Percentiles rank a stretch among this genome's conserved stretches.
Evolutionary conservation across 2,797 vertebrate genomes (phyloP).

Genomic region (Euthynnus affinis): DNA sequence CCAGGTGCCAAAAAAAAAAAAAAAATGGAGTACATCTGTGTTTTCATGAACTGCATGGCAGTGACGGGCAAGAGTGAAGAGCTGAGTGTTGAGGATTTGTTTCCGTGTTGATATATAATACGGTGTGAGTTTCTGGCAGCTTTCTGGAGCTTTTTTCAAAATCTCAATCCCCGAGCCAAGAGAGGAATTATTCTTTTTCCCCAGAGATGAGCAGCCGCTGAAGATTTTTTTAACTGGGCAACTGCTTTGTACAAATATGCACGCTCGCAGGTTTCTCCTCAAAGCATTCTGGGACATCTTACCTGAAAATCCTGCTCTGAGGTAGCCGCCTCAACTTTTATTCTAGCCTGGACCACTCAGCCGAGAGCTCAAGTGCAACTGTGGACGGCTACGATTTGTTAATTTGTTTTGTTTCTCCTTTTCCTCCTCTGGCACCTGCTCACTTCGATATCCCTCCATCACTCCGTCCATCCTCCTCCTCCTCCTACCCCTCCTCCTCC

Average conservation of each 20-base stretch:
- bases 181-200: slow-evolving; percentile 32
- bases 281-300: slow-evolving; percentile 44
- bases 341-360: slow-evolving; percentile 35
- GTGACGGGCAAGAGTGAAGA: slow-evolving; percentile 10
- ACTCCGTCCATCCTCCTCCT: slow-evolving; percentile 44
- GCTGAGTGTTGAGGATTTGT: slow-evolving; percentile 33
- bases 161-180: slow-evolving; percentile 35
- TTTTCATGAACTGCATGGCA: not conserved
- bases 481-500: slow-evolving; percentile 32
- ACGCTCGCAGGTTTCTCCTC: slow-evolving; percentile 9
- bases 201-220: slow-evolving; percentile 48
- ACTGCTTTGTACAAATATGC: slow-evolving; percentile 29
- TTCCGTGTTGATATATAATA: slow-evolving; percentile 5
- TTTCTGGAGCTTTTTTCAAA: slow-evolving; percentile 37
- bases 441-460: slow-evolving; percentile 51
- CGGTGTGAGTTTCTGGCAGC: slow-evolving; percentile 42
- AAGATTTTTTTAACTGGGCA: slow-evolving; percentile 32
- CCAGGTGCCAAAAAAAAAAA: slow-evolving; percentile 44
- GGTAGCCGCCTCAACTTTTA: slow-evolving; percentile 40
- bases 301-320: slow-evolving; percentile 37
- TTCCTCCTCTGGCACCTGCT: slow-evolving; percentile 53
- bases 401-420: slow-evolving; percentile 31
- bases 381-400: slow-evolving; percentile 42
- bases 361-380: slow-evolving; percentile 20
- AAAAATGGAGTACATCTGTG: slow-evolving; percentile 58